Base-by-base conservation (phyloP, 2,888 invertebrate genomes). In the Lamellibrachia columna region DNA sequence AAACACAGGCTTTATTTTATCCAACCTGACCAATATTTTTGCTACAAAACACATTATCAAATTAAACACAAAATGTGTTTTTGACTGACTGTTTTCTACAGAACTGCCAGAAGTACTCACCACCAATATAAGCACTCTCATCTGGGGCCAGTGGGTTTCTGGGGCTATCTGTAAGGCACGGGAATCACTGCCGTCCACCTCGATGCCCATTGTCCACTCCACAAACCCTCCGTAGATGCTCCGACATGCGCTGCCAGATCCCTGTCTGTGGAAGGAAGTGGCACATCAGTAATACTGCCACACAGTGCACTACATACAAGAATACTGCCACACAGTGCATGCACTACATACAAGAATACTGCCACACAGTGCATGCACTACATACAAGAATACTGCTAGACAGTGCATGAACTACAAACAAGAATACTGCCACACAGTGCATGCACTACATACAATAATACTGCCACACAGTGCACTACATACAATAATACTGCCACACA, bases 161-260 rank as follows among this genome's bases (percentile, higher is more conserved):
- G 98, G 97, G 11, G 97, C 98, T 93, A 99, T 97, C 97, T 95
- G 96, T 91, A 93, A 93, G 3, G 96, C 95, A 90, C 95, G 40
- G 40, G 96, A 96, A 93, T 96, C 96, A 3, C 94, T 93, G 3
- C 96, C 96, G 94, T 96, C 96, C 0, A 92, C 93, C 55, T 93
- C 55, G 6, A 92, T 92, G 9, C 96, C 96, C 95, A 97, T 98
- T 93, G 97, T 97, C 99, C 99, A 99, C 93, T 98, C 98, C 0
- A 99, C 99, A 97, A 99, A 99, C 15, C 99, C 99, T 53, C 99
- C 99, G 95, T 98, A 97, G 52, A 99, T 97, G 96, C 99, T 99
- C 90, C 99, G 97, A 96, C 99, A 99, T 0, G 99, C 99, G 95
- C 99, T 99, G 40, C 99, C 99, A 91, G 99, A 99, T 9, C 97